phyloP scores from a whole-genome alignment of 2,113 vertebrate species.

The Tretioscincus oriximinensis region DNA sequence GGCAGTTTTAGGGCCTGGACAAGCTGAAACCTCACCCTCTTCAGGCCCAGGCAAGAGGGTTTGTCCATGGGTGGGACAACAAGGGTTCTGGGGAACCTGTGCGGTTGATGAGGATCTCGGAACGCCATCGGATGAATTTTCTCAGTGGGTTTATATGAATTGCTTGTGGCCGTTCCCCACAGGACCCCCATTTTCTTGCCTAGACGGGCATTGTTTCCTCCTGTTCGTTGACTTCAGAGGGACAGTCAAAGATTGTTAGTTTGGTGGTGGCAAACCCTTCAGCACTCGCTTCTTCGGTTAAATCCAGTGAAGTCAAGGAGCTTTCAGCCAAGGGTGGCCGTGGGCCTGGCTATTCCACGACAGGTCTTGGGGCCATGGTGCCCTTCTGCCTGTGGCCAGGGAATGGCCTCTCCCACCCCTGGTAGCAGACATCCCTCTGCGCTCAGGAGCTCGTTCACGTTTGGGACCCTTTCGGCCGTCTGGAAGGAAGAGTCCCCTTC shows the following conservation, averaged over 20 bases:
- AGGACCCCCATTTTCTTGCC: neutral
- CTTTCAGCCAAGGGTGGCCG: neutral
- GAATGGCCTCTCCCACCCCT: neutral
- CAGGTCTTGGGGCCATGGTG: no score
- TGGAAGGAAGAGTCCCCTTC: neutral
- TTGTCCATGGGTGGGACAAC: neutral
- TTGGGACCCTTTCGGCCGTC: neutral
- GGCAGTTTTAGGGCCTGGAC: conserved; percentile 55
- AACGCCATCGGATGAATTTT: neutral
- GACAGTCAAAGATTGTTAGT: no score
- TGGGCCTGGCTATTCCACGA: no score
- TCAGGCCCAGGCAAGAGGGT: conserved; percentile 24
- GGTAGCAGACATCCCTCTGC: neutral
- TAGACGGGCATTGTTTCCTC: neutral
- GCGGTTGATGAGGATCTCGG: neutral
- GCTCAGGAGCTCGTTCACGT: neutral
- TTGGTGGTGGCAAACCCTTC: neutral
- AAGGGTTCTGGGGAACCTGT: neutral
- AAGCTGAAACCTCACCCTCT: conserved; percentile 39
- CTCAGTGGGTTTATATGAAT: rapidly evolving
- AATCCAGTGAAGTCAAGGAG: neutral
- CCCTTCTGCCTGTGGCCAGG: neutral
- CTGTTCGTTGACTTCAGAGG: neutral
- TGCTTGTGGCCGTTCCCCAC: neutral
- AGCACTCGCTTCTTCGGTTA: no score